A percentile compares a stretch with the other conserved stretches of the same genome.
phyloP scores from a whole-genome alignment of 2,888 invertebrate species.

The Eupithecia dodoneata region DNA sequence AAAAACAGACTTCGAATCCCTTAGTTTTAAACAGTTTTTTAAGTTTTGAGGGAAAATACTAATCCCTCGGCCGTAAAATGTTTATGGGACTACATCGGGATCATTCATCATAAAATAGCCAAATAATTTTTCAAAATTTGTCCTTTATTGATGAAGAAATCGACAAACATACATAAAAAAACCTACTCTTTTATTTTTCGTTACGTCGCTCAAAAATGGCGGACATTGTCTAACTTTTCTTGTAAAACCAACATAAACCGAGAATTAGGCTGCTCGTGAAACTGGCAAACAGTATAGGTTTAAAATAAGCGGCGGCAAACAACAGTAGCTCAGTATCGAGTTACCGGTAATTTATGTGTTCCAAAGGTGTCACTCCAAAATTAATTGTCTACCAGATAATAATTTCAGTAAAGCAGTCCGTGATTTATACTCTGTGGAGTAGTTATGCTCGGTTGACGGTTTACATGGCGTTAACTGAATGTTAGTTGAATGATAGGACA shows the following conservation, averaged over 20 bases:
- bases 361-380: constrained; percentile 60
- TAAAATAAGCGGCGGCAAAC: neutral
- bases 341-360: constrained; percentile 67
- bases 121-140: no score
- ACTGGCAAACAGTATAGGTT: constrained; percentile 37
- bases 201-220: neutral
- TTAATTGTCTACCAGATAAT: constrained; percentile 67
- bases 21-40: no score
- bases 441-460: constrained; percentile 19
- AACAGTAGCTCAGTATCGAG: constrained; percentile 61
- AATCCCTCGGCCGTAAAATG: no score
- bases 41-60: no score
- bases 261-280: constrained; percentile 13
- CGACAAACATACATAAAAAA: no score
- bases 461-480: constrained; percentile 16
- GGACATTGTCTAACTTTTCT: neutral
- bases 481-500: neutral
- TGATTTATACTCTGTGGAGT: constrained; percentile 46
- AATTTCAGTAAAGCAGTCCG: constrained; percentile 54
- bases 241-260: neutral
- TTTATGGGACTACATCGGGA: no score
- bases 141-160: no score
- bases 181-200: no score
- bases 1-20: no score
- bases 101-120: no score